Conservation (phyloP, 2,797 vertebrate species). For the Takifugu ocellatus region DNA sequence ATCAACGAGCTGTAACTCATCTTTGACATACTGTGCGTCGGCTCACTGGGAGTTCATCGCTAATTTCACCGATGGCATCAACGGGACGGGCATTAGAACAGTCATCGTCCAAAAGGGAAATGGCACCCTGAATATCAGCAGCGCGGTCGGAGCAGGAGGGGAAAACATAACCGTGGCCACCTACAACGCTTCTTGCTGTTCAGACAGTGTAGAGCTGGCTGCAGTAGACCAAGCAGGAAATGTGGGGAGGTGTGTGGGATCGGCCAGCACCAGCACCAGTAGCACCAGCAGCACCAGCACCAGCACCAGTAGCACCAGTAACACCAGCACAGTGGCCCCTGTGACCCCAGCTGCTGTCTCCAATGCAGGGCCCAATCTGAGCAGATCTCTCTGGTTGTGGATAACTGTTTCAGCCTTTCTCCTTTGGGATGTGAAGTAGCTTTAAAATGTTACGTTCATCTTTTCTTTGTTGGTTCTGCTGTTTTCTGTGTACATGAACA, state of each 20-base stretch:
- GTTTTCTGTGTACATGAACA: no score
- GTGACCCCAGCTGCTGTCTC: slow-evolving; percentile 10
- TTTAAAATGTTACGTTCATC: background rate
- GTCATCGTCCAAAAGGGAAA: slow-evolving; percentile 47
- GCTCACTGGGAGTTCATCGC: slow-evolving; percentile 56
- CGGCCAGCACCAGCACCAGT: background rate
- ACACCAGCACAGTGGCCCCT: background rate
- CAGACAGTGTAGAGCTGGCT: slow-evolving; percentile 50
- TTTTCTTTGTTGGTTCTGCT: no score
- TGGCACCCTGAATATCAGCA: slow-evolving; percentile 57
- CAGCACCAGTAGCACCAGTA: background rate
- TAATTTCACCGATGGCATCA: slow-evolving; percentile 61
- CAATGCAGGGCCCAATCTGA: slow-evolving; percentile 19
- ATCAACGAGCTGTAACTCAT: slow-evolving; percentile 34
- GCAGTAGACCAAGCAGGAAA: slow-evolving; percentile 67
- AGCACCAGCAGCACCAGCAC: background rate
- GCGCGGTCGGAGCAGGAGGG: slow-evolving; percentile 12
- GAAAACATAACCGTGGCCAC: slow-evolving; percentile 50
- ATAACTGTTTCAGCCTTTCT: slow-evolving; percentile 13
- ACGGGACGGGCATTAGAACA: slow-evolving; percentile 57
- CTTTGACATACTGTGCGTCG: slow-evolving; percentile 43
- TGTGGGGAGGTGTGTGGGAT: slow-evolving; percentile 53
- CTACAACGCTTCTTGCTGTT: slow-evolving; percentile 70
- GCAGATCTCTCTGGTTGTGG: slow-evolving; percentile 19
- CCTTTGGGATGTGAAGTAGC: slow-evolving; percentile 9